Evolutionary conservation across 1,140 invertebrate genomes (phyloP).

Genomic region (Temnothorax curvispinosus): DNA sequence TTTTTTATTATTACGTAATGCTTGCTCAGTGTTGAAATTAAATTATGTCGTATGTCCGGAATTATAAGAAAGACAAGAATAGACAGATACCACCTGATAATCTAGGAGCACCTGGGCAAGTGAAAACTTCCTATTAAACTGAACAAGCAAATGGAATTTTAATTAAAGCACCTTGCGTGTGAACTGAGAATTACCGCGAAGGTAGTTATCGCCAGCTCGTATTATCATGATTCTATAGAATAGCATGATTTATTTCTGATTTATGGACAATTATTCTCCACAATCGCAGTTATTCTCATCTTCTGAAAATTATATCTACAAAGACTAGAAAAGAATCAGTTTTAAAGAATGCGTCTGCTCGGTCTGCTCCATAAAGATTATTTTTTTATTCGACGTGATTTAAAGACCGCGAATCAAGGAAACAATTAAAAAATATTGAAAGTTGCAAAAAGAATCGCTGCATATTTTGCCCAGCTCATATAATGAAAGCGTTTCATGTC

Average conservation of each 20-base stretch:
- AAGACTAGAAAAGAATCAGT: not conserved
- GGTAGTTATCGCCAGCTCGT: conserved; percentile 31
- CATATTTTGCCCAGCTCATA: not conserved
- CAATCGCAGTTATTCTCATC: not conserved
- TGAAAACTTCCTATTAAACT: conserved; percentile 31
- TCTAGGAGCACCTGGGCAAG: not conserved
- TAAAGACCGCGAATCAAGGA: not conserved
- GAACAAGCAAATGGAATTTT: conserved; percentile 52
- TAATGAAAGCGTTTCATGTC: not conserved
- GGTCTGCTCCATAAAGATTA: not conserved
- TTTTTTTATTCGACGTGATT: not conserved
- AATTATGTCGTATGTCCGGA: not conserved
- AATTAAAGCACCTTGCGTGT: conserved; percentile 51
- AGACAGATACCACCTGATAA: not conserved
- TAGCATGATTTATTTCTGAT: conserved; percentile 40
- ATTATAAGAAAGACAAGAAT: not conserved
- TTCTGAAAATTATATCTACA: not conserved
- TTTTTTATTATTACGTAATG: not conserved
- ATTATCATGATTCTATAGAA: conserved; percentile 53
- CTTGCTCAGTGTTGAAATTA: not conserved
- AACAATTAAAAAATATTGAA: not conserved
- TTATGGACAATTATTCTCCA: conserved; percentile 27
- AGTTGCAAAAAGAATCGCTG: not conserved
- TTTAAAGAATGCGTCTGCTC: not conserved
- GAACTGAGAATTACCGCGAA: conserved; percentile 48